Conservation (phyloP, 2,113 vertebrate species). For the Callipepla squamata region DNA sequence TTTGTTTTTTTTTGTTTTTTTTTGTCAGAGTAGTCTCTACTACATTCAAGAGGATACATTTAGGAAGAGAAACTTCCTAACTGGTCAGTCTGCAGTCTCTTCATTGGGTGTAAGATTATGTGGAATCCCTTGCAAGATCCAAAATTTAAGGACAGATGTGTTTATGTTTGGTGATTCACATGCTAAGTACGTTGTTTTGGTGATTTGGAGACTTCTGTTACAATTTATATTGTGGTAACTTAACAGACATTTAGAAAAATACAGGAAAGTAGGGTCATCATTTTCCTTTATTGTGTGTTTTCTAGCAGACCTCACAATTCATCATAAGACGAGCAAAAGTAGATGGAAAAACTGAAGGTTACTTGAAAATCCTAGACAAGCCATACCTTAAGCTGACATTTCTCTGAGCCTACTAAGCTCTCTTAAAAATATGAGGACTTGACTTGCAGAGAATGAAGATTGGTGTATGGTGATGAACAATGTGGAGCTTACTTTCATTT, state of each 20-base stretch:
- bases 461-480: background rate
- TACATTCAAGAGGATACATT: background rate
- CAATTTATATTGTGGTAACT: background rate
- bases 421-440: background rate
- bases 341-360: background rate
- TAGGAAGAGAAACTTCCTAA: background rate
- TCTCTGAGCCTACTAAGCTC: background rate
- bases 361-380: background rate
- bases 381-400: background rate
- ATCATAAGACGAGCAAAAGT: background rate
- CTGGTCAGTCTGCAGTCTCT: background rate
- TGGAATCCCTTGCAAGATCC: background rate
- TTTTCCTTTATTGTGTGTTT: constrained; percentile 5
- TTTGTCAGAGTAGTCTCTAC: background rate
- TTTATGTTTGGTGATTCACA: background rate
- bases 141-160: background rate
- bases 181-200: background rate
- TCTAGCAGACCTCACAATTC: background rate
- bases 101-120: background rate
- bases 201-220: background rate
- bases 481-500: background rate
- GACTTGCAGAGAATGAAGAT: background rate
- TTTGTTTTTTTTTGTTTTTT: background rate
- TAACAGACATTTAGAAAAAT: background rate
- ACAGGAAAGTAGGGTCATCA: background rate